A percentile compares a stretch with the other conserved stretches of the same genome.
These are phyloP conservation scores for Sciurus carolinensis DNA, from an alignment of 2,797 vertebrate species.

Conservation along the genomic window DNA sequence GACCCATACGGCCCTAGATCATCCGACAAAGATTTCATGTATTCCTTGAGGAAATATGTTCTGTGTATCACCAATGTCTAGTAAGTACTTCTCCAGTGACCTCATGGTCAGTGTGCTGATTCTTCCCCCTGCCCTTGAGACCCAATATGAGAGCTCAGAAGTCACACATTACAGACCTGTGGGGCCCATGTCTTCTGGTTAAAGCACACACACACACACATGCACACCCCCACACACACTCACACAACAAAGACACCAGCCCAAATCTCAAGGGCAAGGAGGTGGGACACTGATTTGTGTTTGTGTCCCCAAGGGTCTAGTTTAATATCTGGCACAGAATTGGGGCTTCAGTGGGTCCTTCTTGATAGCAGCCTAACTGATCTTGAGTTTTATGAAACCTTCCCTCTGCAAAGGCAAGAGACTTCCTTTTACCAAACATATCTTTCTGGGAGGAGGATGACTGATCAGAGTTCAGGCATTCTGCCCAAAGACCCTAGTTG, in stretches of 20 bases:
- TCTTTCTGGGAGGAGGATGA: slow-evolving; percentile 74
- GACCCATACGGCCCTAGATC: not conserved
- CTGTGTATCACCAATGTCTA: not conserved
- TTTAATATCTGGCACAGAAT: not conserved
- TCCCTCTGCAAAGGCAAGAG: not conserved
- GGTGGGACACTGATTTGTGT: not conserved
- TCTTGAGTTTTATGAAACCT: not conserved
- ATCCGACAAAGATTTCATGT: not conserved
- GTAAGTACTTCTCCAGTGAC: not conserved
- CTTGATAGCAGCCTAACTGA: not conserved
- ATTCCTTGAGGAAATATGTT: not conserved
- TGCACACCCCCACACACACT: too few species aligned
- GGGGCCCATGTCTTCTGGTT: not conserved
- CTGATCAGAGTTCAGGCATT: slow-evolving; percentile 65
- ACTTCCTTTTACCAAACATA: slow-evolving; percentile 69
- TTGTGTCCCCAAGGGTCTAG: not conserved
- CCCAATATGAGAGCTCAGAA: not conserved
- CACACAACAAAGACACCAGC: not conserved
- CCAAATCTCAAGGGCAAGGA: not conserved
- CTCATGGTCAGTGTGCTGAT: not conserved
- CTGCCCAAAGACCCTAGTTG: slow-evolving; percentile 67
- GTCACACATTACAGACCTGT: not conserved
- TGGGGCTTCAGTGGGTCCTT: not conserved
- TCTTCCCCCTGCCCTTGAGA: too few species aligned
- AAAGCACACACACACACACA: not conserved